Evolutionary conservation across 2,888 invertebrate species (phyloP), one percentile per base, ranked within the genome.

Genomic region (Entomobrya proxima): DNA sequence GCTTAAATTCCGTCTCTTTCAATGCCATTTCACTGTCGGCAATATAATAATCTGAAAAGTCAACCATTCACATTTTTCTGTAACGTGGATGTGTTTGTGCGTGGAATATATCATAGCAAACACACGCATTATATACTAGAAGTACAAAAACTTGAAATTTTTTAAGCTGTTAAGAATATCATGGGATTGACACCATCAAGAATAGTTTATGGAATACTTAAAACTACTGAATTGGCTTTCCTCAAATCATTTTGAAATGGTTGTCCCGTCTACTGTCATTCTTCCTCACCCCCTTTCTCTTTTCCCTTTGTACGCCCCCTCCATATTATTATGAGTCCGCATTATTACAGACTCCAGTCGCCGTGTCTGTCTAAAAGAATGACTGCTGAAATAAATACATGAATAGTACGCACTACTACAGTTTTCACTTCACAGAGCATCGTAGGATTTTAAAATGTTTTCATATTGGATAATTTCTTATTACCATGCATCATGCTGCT

Each of bases 111-210:
- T 11, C 37, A 1, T 67, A 27, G n/a, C n/a, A 7, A 35, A 67
- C n/a, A 11, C 21, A 21, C 21, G 24, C 27, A 55, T 24, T 2
- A 24, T 69, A 1, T 47, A 2, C 18, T 37, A n/a, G 67, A 21
- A 13, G 21, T 47, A 47, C 55, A 40, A 5, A 80, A 80, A 55
- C 32, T 69, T 80, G 21, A 37, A 58, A 76, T 55, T 40, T 74
- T 61, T 37, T 30, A 27, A 52, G 76, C 67, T 64, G 64, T 76
- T 75, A 64, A 83, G 76, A 72, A 64, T 55, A 83, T 83, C 82
- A 83, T 83, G 82, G 82, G 82, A 83, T 75, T 83, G 82, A 83
- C 82, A 83, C 82, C 82, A 75, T 75, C 81, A 74, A 69, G 40
- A 67, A 58, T 58, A 74, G 74, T 81, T 74, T 83, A 67, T 83